Evolutionary conservation across 2,797 vertebrate species (phyloP), one percentile per base, ranked within the genome.

Genomic region (Cirrhinus molitorella): DNA sequence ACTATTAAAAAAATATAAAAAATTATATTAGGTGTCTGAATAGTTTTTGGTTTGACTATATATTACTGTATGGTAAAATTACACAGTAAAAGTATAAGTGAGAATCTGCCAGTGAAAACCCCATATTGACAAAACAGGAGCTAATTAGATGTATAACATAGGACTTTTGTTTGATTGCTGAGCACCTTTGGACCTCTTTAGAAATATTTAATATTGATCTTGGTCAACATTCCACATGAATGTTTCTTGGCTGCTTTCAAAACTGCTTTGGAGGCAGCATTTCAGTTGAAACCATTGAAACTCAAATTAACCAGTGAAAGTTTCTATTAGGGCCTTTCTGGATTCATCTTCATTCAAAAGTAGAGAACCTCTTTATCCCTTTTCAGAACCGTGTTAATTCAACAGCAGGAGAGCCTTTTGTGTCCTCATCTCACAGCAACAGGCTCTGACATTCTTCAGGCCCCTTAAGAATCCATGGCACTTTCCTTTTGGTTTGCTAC

Each of bases 391-490:
- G 40, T 74, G 45, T 72, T 84, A 83, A 67, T 85, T 61, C 79
- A 76, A 21, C 85, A 53, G 85, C 75, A 82, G 75, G 87, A 83
- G 61, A 67, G 47, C 11, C 80, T 49, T 86, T 88, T 86, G 87
- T 86, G 55, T 84, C 70, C 81, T 79, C 53, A 79, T 68, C 83
- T 85, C 70, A 71, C 80, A 83, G 55, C 75, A 74, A 82, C 59
- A 53, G 74, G 37, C 79, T 79, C 66, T 84, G 79, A 84, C 81
- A 88, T 84, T 88, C 82, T 84, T 80, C 79, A 80, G 80, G 63
- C 79, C 85, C 65, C 79, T 53, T 81, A 80, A 86, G 85, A 73
- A 84, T 79, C 85, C 45, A 63, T 65, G 82, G 79, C 74, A 67
- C 74, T 75, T 70, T 67, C n/a, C 63, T 40, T 53, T 80, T 72